Evolutionary conservation across 2,888 invertebrate species (phyloP).

Genomic region (Chrysolina americana): DNA sequence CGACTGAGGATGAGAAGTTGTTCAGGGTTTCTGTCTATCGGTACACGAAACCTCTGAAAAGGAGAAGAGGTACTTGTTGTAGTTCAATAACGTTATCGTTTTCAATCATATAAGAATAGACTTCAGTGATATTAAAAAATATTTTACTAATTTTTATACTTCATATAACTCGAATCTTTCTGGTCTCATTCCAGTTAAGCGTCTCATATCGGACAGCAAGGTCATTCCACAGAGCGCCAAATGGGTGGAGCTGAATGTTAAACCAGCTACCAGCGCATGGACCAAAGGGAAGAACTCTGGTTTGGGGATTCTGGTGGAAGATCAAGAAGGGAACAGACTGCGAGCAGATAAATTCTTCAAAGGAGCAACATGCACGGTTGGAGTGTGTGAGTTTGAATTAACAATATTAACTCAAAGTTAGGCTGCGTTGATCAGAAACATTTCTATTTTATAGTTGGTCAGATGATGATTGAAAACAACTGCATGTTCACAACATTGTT

Average conservation of each 20-base stretch:
- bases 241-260: constrained; percentile 71
- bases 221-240: constrained; percentile 66
- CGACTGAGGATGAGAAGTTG: constrained; percentile 71
- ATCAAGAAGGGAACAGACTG: constrained; percentile 73
- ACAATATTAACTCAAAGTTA: constrained; percentile 51
- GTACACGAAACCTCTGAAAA: constrained; percentile 73
- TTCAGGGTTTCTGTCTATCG: constrained; percentile 75
- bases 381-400: constrained; percentile 68
- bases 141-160: too few relatives aligned
- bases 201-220: constrained; percentile 70
- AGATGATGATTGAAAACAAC: too few relatives aligned
- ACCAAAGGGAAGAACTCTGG: constrained; percentile 67
- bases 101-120: too few relatives aligned
- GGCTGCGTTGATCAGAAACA: constrained; percentile 13
- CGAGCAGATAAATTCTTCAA: constrained; percentile 72
- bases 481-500: too few relatives aligned
- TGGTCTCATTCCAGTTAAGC: constrained; percentile 65
- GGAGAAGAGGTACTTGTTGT: constrained; percentile 71
- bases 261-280: constrained; percentile 69
- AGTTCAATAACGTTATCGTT: neutral
- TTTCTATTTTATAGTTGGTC: too few relatives aligned
- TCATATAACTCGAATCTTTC: too few relatives aligned
- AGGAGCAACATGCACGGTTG: constrained; percentile 70
- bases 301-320: constrained; percentile 74
- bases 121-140: too few relatives aligned